These are phyloP conservation scores for Anthopleura sola DNA, from an alignment of 64 coral and sea anemone species.

Conservation along the genomic window DNA sequence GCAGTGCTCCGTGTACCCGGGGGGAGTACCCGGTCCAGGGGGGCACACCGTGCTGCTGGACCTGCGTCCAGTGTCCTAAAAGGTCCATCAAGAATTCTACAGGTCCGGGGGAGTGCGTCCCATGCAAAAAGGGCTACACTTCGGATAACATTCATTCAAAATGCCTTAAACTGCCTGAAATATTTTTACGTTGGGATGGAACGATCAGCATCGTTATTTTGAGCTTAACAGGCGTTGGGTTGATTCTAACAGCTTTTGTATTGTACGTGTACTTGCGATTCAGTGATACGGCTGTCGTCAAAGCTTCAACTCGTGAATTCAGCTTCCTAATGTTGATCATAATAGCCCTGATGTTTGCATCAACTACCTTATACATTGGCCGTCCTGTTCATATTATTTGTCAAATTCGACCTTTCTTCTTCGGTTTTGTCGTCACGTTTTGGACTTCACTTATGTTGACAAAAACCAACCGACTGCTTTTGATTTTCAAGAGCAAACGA, in stretches of 20 bases:
- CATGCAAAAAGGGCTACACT: conserved; percentile 56
- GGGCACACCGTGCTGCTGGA: conserved; percentile 65
- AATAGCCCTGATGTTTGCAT: conserved; percentile 59
- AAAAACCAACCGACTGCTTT: conserved; percentile 68
- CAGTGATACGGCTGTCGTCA: conserved; percentile 71
- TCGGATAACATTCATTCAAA: conserved; percentile 47
- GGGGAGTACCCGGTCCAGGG: conserved; percentile 73
- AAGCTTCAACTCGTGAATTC: conserved; percentile 80
- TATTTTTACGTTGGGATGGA: conserved; percentile 56
- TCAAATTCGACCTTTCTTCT: conserved; percentile 47
- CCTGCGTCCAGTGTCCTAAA: conserved; percentile 60
- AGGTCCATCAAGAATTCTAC: conserved; percentile 58
- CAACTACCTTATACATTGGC: conserved; percentile 50
- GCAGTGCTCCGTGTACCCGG: conserved; percentile 55
- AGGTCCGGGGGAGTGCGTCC: conserved; percentile 33
- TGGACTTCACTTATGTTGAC: conserved; percentile 88
- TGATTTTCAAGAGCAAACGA: conserved; percentile 73
- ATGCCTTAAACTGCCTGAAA: conserved; percentile 64
- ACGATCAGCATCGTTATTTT: conserved; percentile 36
- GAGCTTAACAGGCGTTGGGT: conserved; percentile 31
- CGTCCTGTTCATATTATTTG: conserved; percentile 45
- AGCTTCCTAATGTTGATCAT: conserved; percentile 53
- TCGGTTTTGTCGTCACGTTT: conserved; percentile 73
- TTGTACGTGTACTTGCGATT: conserved; percentile 43
- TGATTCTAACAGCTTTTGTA: conserved; percentile 47